A percentile compares a stretch with the other conserved stretches of the same genome.
Evolutionary conservation across 2,797 vertebrate species (phyloP).

Genomic region (Pygocentrus nattereri): DNA sequence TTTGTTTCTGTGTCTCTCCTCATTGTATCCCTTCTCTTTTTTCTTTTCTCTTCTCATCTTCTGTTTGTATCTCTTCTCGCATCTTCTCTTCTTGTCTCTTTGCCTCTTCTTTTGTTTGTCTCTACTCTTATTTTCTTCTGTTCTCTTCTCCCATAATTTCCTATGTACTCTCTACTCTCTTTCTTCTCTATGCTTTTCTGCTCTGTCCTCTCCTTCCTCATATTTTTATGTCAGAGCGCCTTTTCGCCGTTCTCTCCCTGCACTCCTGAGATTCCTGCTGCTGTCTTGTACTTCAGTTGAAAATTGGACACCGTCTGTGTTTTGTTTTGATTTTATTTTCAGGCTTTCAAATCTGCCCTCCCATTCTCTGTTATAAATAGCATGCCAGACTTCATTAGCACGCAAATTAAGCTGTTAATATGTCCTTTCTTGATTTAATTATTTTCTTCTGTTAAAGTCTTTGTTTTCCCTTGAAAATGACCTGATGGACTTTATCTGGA

Average conservation of each 20-base stretch:
- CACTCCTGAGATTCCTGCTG: slow-evolving; percentile 59
- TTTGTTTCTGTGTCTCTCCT: slow-evolving; percentile 26
- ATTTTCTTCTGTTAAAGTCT: slow-evolving; percentile 45
- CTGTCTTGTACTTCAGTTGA: slow-evolving; percentile 57
- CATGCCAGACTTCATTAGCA: slow-evolving; percentile 56
- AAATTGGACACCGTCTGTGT: slow-evolving; percentile 55
- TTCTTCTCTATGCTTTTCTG: slow-evolving; percentile 17
- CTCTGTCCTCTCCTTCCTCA: neutral
- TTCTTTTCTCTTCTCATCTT: neutral
- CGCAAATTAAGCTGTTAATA: slow-evolving; percentile 46
- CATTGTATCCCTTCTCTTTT: slow-evolving; percentile 60
- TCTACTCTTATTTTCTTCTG: slow-evolving; percentile 35
- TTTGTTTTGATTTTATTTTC: slow-evolving; percentile 57
- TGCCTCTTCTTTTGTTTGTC: neutral
- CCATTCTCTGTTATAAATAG: slow-evolving; percentile 29
- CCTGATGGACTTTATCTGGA: slow-evolving; percentile 36
- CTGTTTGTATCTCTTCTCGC: neutral
- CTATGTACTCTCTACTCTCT: slow-evolving; percentile 50
- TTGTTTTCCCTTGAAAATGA: slow-evolving; percentile 58
- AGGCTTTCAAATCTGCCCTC: slow-evolving; percentile 13
- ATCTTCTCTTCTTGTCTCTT: neutral
- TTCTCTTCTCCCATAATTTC: slow-evolving; percentile 26
- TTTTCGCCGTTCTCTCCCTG: slow-evolving; percentile 61
- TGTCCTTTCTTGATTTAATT: slow-evolving; percentile 46
- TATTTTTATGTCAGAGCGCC: slow-evolving; percentile 57